phyloP scores from a whole-genome alignment of 1,140 invertebrate species.

The Protaetia brevitarsis region DNA sequence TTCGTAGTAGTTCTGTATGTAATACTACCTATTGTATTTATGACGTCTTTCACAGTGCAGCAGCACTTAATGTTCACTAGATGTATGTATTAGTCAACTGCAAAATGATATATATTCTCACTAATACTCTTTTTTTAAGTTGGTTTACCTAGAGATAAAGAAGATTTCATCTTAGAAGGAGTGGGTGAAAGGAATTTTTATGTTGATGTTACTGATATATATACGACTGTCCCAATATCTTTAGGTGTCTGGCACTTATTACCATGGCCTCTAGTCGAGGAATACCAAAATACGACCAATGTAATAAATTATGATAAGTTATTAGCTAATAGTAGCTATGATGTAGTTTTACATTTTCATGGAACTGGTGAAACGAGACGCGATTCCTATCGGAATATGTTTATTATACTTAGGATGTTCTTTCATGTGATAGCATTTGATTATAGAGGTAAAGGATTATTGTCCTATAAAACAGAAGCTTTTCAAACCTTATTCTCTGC shows the following conservation, averaged over 20 bases:
- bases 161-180: conserved; percentile 24
- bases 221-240: conserved; percentile 28
- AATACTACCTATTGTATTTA: conserved; percentile 39
- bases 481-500: no score
- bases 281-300: conserved; percentile 14
- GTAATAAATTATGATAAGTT: conserved; percentile 23
- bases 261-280: conserved; percentile 30
- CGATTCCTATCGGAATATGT: conserved; percentile 27
- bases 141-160: conserved; percentile 21
- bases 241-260: conserved; percentile 42
- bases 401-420: conserved; percentile 35
- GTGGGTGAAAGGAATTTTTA: conserved; percentile 38
- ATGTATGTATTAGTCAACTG: conserved; percentile 32
- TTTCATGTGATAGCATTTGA: conserved; percentile 86
- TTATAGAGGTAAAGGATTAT: conserved; percentile 69
- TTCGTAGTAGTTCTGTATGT: conserved; percentile 36
- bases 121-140: conserved; percentile 22
- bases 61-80: conserved; percentile 36
- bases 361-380: conserved; percentile 40
- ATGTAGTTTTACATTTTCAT: conserved; percentile 40
- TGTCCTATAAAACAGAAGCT: no score
- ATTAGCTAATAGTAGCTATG: conserved; percentile 24
- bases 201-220: conserved; percentile 27
- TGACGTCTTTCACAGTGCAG: conserved; percentile 36
- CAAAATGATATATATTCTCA: conserved; percentile 3